These are phyloP conservation scores for Ferdinandea cuprea DNA, from an alignment of 2,888 invertebrate species.

Conservation along the genomic window DNA sequence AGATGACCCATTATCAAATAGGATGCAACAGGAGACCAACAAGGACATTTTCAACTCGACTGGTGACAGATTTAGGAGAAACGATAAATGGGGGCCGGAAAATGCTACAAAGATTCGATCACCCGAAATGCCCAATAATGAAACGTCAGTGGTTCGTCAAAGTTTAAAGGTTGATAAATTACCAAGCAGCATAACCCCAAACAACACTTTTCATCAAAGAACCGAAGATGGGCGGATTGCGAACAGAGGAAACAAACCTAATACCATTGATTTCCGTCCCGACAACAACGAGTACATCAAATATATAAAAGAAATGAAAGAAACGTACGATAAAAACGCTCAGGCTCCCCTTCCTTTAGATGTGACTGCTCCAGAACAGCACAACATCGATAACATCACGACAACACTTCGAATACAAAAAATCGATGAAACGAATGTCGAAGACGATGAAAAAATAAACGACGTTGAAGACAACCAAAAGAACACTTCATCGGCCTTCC, in stretches of 20 bases:
- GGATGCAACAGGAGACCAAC: constrained; percentile 12
- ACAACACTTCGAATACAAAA: constrained; percentile 70
- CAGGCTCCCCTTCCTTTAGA: constrained; percentile 39
- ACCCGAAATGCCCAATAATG: constrained; percentile 34
- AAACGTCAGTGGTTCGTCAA: constrained; percentile 46
- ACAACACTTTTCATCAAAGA: constrained; percentile 42
- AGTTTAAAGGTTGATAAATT: constrained; percentile 71
- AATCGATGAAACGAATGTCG: constrained; percentile 69
- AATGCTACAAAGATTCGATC: constrained; percentile 15
- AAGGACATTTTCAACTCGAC: constrained; percentile 20
- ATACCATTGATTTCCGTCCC: constrained; percentile 70
- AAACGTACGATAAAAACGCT: constrained; percentile 54
- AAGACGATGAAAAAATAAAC: constrained; percentile 71
- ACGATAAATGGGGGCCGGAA: constrained; percentile 28
- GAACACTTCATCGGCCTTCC: constrained; percentile 70
- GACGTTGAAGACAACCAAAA: constrained; percentile 66
- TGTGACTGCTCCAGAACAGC: constrained; percentile 50
- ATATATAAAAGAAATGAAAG: constrained; percentile 68
- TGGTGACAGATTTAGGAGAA: constrained; percentile 26
- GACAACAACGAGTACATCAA: constrained; percentile 65
- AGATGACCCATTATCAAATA: constrained; percentile 37
- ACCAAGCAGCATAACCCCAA: constrained; percentile 52
- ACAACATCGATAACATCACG: constrained; percentile 69
- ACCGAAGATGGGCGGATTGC: constrained; percentile 42
- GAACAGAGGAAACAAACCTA: constrained; percentile 64